Evolutionary conservation across 2,888 invertebrate genomes (phyloP).

Genomic region (Poecilobothrus nobilitatus): DNA sequence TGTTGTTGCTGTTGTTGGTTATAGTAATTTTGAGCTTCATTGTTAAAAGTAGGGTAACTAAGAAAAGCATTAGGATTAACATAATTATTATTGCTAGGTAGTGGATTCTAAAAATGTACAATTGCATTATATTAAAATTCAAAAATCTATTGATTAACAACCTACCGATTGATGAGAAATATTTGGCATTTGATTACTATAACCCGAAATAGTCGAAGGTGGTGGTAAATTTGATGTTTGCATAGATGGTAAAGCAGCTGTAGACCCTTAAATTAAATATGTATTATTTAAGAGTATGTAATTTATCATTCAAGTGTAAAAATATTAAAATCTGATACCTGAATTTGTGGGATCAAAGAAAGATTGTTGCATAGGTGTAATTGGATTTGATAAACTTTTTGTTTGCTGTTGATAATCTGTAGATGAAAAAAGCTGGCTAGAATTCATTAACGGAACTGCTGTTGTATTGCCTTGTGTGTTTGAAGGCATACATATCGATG

Average conservation of each 20-base stretch:
- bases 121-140: not conserved
- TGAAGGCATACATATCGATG: not conserved
- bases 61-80: not conserved
- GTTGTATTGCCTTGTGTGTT: not conserved
- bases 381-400: not conserved
- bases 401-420: not conserved
- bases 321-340: not conserved
- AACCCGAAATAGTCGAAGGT: constrained; percentile 48
- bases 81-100: constrained; percentile 11
- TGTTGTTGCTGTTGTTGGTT: constrained; percentile 26
- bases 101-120: not conserved
- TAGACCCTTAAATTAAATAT: not conserved
- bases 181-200: constrained; percentile 21
- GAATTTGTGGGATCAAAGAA: not conserved
- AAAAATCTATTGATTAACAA: not conserved
- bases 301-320: too few species aligned
- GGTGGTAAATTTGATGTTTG: constrained; percentile 41
- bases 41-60: not conserved
- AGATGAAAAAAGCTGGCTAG: not conserved
- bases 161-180: not conserved
- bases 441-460: not conserved
- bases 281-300: too few species aligned
- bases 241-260: constrained; percentile 28
- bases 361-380: not conserved
- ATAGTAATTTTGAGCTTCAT: not conserved